These are phyloP conservation scores for Stegodyphus mimosarum DNA, from an alignment of 1,140 invertebrate genomes.

Conservation along the genomic window DNA sequence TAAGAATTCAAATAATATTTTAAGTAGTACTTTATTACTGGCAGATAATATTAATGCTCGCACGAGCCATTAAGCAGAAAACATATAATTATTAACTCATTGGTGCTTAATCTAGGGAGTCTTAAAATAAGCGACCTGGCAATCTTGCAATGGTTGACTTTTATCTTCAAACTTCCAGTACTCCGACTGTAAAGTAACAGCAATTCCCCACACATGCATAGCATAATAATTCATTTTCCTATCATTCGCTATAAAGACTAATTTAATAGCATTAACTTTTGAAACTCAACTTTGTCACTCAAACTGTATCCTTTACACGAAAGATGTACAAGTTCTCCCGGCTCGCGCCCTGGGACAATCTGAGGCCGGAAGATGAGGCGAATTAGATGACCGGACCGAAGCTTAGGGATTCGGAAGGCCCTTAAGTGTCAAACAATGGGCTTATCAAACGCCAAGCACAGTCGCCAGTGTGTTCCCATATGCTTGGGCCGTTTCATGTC, in stretches of 20 bases:
- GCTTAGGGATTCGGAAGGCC: slow-evolving; percentile 16
- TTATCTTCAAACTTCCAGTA: neutral
- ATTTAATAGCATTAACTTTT: slow-evolving; percentile 40
- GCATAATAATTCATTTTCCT: slow-evolving; percentile 21
- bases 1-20: no score
- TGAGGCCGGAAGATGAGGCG: slow-evolving; percentile 13
- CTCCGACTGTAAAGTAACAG: neutral
- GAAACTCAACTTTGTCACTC: neutral
- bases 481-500: neutral
- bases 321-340: slow-evolving; percentile 18
- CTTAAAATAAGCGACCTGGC: no score
- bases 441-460: slow-evolving; percentile 46
- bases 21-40: no score
- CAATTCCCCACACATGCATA: neutral
- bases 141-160: neutral
- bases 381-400: slow-evolving; percentile 36
- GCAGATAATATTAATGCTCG: no score
- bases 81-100: no score
- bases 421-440: slow-evolving; percentile 45
- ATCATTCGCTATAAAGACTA: slow-evolving; percentile 31
- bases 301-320: slow-evolving; percentile 10
- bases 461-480: neutral
- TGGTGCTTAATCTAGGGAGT: no score
- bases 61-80: no score
- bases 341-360: slow-evolving; percentile 5